These are phyloP conservation scores for Saccostrea glomerata DNA, from an alignment of 1,140 invertebrate genomes.

Conservation along the genomic window DNA sequence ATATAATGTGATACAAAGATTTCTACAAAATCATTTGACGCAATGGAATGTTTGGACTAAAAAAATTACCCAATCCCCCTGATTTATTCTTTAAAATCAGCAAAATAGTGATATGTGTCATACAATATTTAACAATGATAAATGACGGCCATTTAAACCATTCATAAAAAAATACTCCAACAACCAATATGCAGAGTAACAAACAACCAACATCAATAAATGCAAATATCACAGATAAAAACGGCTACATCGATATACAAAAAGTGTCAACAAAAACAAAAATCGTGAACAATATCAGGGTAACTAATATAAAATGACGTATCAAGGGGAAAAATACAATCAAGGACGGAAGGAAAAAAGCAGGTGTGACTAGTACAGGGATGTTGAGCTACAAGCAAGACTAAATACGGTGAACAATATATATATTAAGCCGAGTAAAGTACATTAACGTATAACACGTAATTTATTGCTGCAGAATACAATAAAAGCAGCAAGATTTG, in stretches of 20 bases:
- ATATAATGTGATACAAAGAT: not conserved
- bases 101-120: not conserved
- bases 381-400: constrained; percentile 29
- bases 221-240: constrained; percentile 2
- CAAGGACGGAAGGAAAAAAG: not conserved
- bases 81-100: not conserved
- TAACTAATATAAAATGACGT: not conserved
- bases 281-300: not conserved
- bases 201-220: not conserved
- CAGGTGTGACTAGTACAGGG: not conserved
- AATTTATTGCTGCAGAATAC: not conserved
- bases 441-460: not conserved
- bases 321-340: not conserved
- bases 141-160: not conserved
- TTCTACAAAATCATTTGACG: not conserved
- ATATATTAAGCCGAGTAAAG: not conserved
- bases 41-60: not conserved
- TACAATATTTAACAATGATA: not conserved
- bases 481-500: constrained; percentile 21
- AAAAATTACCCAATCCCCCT: not conserved
- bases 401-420: not conserved
- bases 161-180: not conserved
- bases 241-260: constrained; percentile 14
- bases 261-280: not conserved
- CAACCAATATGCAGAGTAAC: not conserved